Evolutionary conservation across 1,140 invertebrate genomes (phyloP).

Genomic region (Formica selysi): DNA sequence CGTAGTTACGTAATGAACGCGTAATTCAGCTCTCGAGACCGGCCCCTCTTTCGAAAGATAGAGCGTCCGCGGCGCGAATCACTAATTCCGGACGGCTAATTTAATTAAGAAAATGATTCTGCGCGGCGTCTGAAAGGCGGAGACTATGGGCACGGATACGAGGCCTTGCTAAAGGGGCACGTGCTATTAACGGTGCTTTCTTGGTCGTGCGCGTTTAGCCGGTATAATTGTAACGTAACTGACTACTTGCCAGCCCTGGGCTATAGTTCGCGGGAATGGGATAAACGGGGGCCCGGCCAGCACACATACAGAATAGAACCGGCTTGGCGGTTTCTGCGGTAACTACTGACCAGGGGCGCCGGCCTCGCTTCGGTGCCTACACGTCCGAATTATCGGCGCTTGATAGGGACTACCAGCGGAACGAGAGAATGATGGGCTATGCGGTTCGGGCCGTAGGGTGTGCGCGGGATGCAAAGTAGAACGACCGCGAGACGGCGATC

Average conservation of each 20-base stretch:
- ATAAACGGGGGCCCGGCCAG: constrained; percentile 14
- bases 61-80: constrained; percentile 75
- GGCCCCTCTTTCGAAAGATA: constrained; percentile 33
- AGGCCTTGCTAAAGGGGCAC: constrained; percentile 60
- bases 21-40: constrained; percentile 41
- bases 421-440: constrained; percentile 69
- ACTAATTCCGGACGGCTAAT: constrained; percentile 84
- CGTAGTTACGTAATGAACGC: constrained; percentile 60
- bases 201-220: constrained; percentile 74
- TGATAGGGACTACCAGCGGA: constrained; percentile 72
- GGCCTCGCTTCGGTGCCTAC: constrained; percentile 75
- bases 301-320: constrained; percentile 71
- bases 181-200: constrained; percentile 74
- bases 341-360: constrained; percentile 79
- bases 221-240: constrained; percentile 58
- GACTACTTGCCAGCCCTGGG: constrained; percentile 34
- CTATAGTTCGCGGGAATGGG: constrained; percentile 35
- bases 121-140: constrained; percentile 52
- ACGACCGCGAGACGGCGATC: constrained; percentile 47
- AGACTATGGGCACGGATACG: constrained; percentile 38
- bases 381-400: constrained; percentile 76
- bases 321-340: constrained; percentile 77
- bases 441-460: constrained; percentile 63
- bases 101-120: constrained; percentile 83
- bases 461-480: constrained; percentile 76